Conservation (phyloP, 2,888 invertebrate genomes). For the Xestia ashworthii region DNA sequence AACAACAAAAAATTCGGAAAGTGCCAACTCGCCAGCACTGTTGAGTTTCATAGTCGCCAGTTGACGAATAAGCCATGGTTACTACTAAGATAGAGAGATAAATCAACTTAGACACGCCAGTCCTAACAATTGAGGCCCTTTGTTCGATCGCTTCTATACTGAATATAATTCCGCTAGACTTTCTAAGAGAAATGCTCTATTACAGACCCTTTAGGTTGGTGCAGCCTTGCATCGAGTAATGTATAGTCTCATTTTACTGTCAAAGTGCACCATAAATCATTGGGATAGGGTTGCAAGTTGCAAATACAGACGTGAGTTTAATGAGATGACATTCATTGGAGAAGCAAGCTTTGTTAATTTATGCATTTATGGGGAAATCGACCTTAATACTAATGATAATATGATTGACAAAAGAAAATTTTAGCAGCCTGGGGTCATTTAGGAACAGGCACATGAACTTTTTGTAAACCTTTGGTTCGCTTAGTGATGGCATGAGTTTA, state of each 20-base stretch:
- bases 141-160: slow-evolving; percentile 45
- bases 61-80: no score
- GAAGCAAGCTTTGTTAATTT: slow-evolving; percentile 10
- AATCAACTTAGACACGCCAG: slow-evolving; percentile 28
- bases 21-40: no score
- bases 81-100: slow-evolving; percentile 27
- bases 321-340: neutral
- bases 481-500: neutral
- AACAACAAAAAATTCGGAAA: no score
- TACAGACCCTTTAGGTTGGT: slow-evolving; percentile 5
- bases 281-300: slow-evolving; percentile 52
- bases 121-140: slow-evolving; percentile 30
- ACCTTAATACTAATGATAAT: no score
- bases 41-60: no score
- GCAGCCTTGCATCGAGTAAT: slow-evolving; percentile 46
- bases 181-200: slow-evolving; percentile 60
- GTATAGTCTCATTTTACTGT: slow-evolving; percentile 64
- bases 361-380: neutral
- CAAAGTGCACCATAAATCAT: slow-evolving; percentile 56
- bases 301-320: slow-evolving; percentile 9
- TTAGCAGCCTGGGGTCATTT: neutral
- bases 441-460: neutral
- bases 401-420: neutral
- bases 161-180: slow-evolving; percentile 40
- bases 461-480: neutral